Evolutionary conservation across 1,140 invertebrate genomes (phyloP), one percentile per base, ranked within the genome.

Genomic region (Zelostemma sp.): DNA sequence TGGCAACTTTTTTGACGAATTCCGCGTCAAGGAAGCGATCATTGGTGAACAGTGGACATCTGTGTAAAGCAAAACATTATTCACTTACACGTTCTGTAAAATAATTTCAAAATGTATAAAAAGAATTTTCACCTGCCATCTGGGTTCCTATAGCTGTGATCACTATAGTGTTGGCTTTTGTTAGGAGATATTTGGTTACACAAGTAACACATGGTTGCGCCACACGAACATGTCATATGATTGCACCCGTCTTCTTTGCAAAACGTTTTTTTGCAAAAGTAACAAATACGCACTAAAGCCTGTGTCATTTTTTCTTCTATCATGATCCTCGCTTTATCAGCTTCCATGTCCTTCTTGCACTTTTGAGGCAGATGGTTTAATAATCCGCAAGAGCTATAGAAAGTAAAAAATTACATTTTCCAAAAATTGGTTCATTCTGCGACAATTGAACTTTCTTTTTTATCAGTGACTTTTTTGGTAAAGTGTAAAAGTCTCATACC

Each of bases 221-320:
- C 90, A 85, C 91, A 92, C 0, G 73, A 15, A 77, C 91, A 93
- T 0, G 82, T 88, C 86, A 93, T 92, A 75, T 89, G 89, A 68
- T 92, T 92, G 72, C 91, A 92, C 1, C 91, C 91, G 46, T 83
- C 79, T 31, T 84, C 79, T 76, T 91, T 92, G 48, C 88, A 82
- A 72, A 90, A 91, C 21, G 86, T 78, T 19, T 82, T 85, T 6
- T 84, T 79, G 75, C 91, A 92, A 1, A 77, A 84, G 15, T 84
- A 86, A 76, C 90, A 91, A 41, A 81, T 87, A 45, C 90, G 87
- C 8, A 91, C 73, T 41, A 91, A 78, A 4, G 89, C 89, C 70
- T 90, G 88, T 9, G 89, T 89, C 86, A 91, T 88, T 73, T 88
- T 86, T 62, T 89, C 88, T 77, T 91, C 90, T 2, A 35, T 16